phyloP scores from a whole-genome alignment of 2,888 invertebrate genomes.

The Sesamia inferens region DNA sequence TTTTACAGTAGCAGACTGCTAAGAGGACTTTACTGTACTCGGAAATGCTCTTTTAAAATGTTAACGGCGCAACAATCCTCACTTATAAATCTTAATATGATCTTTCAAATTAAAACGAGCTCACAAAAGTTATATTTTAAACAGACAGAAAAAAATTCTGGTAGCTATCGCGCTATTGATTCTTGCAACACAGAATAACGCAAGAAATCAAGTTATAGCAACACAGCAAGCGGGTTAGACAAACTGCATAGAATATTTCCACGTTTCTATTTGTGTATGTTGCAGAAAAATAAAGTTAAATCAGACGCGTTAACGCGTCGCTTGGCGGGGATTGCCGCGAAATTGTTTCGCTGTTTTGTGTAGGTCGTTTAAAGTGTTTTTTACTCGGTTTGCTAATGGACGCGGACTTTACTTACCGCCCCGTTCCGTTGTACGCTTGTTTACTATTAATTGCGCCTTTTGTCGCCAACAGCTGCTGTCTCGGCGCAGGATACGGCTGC shows the following conservation, averaged over 20 bases:
- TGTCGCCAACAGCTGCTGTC: constrained; percentile 81
- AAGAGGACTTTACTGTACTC: constrained; percentile 68
- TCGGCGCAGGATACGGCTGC: constrained; percentile 65
- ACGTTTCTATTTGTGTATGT: constrained; percentile 68
- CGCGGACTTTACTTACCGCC: constrained; percentile 79
- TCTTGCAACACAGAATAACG: constrained; percentile 39
- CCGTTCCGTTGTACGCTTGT: constrained; percentile 78
- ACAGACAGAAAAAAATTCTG: constrained; percentile 24
- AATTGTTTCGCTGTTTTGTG: constrained; percentile 82
- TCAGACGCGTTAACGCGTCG: constrained; percentile 82
- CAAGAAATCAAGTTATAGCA: constrained; percentile 61
- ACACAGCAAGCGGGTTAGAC: constrained; percentile 60
- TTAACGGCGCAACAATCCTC: constrained; percentile 53
- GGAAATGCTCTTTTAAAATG: constrained; percentile 62
- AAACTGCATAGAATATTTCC: constrained; percentile 61
- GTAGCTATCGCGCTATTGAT: constrained; percentile 40
- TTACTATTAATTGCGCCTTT: constrained; percentile 87
- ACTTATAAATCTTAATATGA: constrained; percentile 38
- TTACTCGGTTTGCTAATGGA: constrained; percentile 79
- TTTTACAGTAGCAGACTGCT: constrained; percentile 66
- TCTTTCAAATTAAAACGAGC: constrained; percentile 35
- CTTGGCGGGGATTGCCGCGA: constrained; percentile 76
- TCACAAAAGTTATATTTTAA: constrained; percentile 20
- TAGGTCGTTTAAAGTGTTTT: constrained; percentile 73
- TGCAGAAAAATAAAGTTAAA: constrained; percentile 80